Base-by-base conservation (phyloP, 2,113 vertebrate genomes). In the Vombatus ursinus region DNA sequence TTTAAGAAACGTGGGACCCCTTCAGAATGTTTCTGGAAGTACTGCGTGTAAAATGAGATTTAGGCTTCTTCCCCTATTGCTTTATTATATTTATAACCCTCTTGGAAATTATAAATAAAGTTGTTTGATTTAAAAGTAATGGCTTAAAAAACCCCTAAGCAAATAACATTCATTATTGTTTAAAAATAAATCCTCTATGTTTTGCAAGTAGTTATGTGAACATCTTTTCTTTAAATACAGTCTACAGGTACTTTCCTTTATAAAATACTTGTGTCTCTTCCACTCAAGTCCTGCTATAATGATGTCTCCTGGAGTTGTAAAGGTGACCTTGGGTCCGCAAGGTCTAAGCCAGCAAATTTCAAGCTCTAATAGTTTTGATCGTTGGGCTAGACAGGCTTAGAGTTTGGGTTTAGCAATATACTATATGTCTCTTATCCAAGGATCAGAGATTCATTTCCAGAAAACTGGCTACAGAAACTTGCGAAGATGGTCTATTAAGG, bases 11-110 rank as follows among this genome's bases (percentile, higher is more conserved):
- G 98, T 0, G 97, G 96, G 28, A 96, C 97, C 19, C 95, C 98
- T 50, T 98, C 98, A 0, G 98, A 99, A 44, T 99, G 99, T 96
- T 99, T 99, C 97, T 99, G 99, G 99, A 99, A 99, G 96, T 99
- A 99, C 0, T 99, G 99, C 0, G 98, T 99, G 95, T 99, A 95
- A 98, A 57, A 90, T 1, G 23, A 54, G 22, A 52, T 50, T 0
- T 0, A 44, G n/a, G 48, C 8, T 26, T 95, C 93, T 89, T 51
- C 48, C 50, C 93, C 92, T 50, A 6, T 0, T 51, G 47, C 57
- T 92, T 97, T 97, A 92, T 95, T 97, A 91, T 96, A 91, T 94
- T 26, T 54, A 19, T 44, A 25, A 47, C 22, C 31, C 3, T 5
- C 93, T 95, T 93, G 90, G 95, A 97, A 96, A 91, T 47, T 3